Base-by-base conservation (phyloP, 1,140 invertebrate species). In the Platyura marginata region DNA sequence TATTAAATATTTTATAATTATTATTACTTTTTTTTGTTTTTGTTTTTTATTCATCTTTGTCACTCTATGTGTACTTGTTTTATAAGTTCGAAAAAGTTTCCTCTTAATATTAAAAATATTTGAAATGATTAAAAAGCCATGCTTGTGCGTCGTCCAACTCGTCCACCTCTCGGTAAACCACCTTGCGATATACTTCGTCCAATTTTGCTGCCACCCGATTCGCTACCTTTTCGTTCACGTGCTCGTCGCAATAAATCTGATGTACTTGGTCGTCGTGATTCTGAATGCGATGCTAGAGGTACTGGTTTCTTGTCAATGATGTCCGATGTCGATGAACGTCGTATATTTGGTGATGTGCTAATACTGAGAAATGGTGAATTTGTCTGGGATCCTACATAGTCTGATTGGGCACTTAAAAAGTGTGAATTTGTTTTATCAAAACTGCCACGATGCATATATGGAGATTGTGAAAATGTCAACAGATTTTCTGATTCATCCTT, bases 121-220 rank as follows among this genome's bases (percentile, higher is more conserved):
- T n/a, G n/a, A n/a, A n/a, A n/a, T n/a, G n/a, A n/a, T 46, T 61
- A 61, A 46, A 59, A 59, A 21, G 59, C 59, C 54, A 61, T 61
- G 48, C 59, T 61, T 15, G 56, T 61, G 19, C 59, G 54, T 39
- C 58, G 44, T 18, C 55, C 53, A 29, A 48, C 49, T 2, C 48
- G 45, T 5, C 56, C 33, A 39, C 55, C 54, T n/a, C 55, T 42
- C 16, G 55, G 49, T 32, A 56, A 25, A 6, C 55, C 52, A 21
- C 55, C 51, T 25, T 61, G 58, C 29, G 59, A 61, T 8, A 56
- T 54, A 38, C 59, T 61, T 36, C 59, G 49, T 4, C 57, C 57
- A 52, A 59, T 21, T 29, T 29, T 59, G 23, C 55, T 46, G 9
- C 23, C 21, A 20, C 34, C 15, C 6, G 53, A 49, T 46, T 57